A percentile compares a stretch with the other conserved stretches of the same genome.
These are phyloP conservation scores for Dryomyza anilis DNA, from an alignment of 2,888 invertebrate genomes.

Conservation along the genomic window DNA sequence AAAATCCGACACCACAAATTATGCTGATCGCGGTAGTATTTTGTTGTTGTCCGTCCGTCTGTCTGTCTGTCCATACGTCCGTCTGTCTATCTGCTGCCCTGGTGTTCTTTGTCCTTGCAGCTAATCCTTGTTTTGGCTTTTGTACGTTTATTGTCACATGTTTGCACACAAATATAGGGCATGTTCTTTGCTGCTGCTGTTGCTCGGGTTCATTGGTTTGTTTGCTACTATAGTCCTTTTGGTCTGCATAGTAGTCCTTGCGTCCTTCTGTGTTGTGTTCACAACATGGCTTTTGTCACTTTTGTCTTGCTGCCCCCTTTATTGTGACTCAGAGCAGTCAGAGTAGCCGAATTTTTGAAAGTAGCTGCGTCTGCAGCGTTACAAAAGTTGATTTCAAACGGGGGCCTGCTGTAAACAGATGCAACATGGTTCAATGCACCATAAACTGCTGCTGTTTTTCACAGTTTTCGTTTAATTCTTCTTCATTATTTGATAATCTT, in stretches of 20 bases:
- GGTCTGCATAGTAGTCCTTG: neutral
- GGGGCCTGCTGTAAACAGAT: no score
- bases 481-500: no score
- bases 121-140: neutral
- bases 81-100: neutral
- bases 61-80: neutral
- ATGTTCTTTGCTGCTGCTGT: constrained; percentile 3
- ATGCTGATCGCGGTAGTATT: neutral
- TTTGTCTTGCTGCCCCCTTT: neutral
- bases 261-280: neutral
- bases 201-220: neutral
- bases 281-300: neutral
- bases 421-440: no score
- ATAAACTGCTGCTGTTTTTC: no score
- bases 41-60: neutral
- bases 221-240: neutral
- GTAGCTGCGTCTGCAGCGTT: no score
- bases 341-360: no score
- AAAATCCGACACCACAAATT: constrained; percentile 24
- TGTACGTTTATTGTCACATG: constrained; percentile 30
- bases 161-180: constrained; percentile 29
- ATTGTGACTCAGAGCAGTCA: no score
- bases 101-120: neutral
- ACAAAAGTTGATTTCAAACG: no score
- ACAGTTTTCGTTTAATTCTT: no score